Conservation (phyloP, 2,797 vertebrate genomes). For the Tamandua tetradactyla region DNA sequence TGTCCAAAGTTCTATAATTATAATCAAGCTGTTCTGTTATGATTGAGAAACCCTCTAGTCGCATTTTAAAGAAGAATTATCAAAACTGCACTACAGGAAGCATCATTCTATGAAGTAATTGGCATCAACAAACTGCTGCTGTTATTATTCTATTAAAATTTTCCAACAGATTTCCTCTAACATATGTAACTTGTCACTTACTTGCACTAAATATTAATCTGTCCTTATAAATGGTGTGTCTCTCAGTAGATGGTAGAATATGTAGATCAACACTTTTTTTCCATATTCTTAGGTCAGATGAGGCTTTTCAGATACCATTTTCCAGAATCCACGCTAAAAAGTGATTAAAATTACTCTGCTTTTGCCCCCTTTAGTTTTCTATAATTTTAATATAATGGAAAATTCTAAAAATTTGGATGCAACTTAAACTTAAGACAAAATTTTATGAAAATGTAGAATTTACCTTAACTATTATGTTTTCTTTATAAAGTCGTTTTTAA, state of each 20-base stretch:
- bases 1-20: conserved; percentile 57
- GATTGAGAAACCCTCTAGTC: background rate
- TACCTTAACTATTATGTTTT: background rate
- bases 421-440: background rate
- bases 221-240: background rate
- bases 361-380: background rate
- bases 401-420: background rate
- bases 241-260: conserved; percentile 1
- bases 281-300: background rate
- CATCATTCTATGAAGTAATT: conserved; percentile 39
- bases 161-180: background rate
- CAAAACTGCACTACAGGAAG: conserved; percentile 48
- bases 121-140: background rate
- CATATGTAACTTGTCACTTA: background rate
- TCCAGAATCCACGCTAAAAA: background rate
- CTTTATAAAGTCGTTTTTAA: background rate
- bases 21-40: conserved; percentile 36
- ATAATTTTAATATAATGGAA: background rate
- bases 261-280: conserved; percentile 34
- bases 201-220: conserved; percentile 18
- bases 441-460: background rate
- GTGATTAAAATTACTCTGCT: background rate
- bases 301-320: background rate
- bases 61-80: conserved; percentile 58
- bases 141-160: background rate